Percentiles rank a stretch among this genome's conserved stretches.
Conservation (phyloP, 30 jellyfish, hydroid and myxozoan species). For the Aurelia sp. region DNA sequence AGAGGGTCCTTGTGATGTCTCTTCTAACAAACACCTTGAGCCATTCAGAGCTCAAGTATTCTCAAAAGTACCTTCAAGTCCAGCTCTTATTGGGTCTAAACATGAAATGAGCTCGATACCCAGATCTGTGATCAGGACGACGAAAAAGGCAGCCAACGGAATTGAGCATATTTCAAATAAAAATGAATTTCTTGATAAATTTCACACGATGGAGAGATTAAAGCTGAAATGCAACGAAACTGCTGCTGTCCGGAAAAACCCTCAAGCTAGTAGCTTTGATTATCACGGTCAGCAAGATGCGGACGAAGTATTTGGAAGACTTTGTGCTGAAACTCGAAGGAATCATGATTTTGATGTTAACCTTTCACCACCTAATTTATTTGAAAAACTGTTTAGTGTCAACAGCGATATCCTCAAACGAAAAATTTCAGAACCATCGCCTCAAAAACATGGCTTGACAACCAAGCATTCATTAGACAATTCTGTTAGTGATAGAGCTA, state of each 20-base stretch:
- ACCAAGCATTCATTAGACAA: no score
- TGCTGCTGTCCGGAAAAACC: background rate
- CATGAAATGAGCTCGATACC: background rate
- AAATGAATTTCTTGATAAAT: no score
- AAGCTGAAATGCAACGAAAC: background rate
- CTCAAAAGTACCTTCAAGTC: background rate
- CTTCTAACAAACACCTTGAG: background rate
- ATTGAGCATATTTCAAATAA: background rate
- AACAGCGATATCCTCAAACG: background rate
- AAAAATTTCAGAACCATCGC: background rate
- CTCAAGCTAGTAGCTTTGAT: background rate
- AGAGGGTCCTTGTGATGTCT: background rate
- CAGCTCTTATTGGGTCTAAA: background rate
- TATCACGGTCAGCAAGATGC: background rate
- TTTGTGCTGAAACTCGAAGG: background rate
- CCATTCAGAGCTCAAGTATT: background rate
- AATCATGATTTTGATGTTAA: background rate
- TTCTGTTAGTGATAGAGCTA: no score
- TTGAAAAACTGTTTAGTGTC: conserved; percentile 30
- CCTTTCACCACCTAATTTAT: conserved; percentile 40
- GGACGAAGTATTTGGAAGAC: background rate
- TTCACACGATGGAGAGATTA: no score
- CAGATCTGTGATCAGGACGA: conserved; percentile 15
- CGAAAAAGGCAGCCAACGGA: background rate
- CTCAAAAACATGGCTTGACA: background rate